Percentiles rank a stretch among this genome's conserved stretches.
Evolutionary conservation across 2,888 invertebrate genomes (phyloP).

Genomic region (Cheilosia variabilis): DNA sequence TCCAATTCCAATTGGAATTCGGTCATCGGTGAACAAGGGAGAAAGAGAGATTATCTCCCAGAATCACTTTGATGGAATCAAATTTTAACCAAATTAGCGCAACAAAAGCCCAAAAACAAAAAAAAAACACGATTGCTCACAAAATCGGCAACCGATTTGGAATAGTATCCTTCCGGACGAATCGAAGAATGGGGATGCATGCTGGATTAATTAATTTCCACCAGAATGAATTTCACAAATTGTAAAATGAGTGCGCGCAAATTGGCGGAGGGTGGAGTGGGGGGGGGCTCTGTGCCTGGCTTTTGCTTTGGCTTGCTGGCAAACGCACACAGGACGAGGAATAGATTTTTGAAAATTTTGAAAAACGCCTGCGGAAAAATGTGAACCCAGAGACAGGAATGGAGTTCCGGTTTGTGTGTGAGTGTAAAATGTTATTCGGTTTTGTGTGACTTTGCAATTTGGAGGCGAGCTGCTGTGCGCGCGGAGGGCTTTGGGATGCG

Average conservation of each 20-base stretch:
- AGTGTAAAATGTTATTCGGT: constrained; percentile 59
- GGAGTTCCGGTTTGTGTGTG: constrained; percentile 18
- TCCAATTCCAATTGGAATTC: constrained; percentile 60
- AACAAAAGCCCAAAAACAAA: constrained; percentile 9
- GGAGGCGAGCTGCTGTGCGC: background rate
- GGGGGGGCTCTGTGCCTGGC: background rate
- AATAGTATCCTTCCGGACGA: constrained; percentile 12
- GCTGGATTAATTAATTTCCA: constrained; percentile 75
- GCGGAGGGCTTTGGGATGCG: background rate
- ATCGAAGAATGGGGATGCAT: constrained; percentile 45
- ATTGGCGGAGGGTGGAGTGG: background rate
- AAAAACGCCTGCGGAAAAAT: constrained; percentile 73
- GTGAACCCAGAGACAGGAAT: constrained; percentile 7
- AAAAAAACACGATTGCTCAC: constrained; percentile 22
- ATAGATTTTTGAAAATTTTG: constrained; percentile 72
- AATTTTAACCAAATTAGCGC: constrained; percentile 71
- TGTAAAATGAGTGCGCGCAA: constrained; percentile 42
- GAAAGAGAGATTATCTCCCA: constrained; percentile 51
- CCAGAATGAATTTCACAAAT: constrained; percentile 74
- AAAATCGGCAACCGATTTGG: constrained; percentile 37
- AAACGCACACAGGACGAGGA: constrained; percentile 53
- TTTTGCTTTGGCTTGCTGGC: too few species aligned
- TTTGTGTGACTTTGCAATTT: constrained; percentile 73
- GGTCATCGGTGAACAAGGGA: constrained; percentile 54
- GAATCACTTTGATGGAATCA: constrained; percentile 61